A percentile compares a stretch with the other conserved stretches of the same genome.
Conservation (phyloP, 2,888 invertebrate species). For the Drosophila testacea region DNA sequence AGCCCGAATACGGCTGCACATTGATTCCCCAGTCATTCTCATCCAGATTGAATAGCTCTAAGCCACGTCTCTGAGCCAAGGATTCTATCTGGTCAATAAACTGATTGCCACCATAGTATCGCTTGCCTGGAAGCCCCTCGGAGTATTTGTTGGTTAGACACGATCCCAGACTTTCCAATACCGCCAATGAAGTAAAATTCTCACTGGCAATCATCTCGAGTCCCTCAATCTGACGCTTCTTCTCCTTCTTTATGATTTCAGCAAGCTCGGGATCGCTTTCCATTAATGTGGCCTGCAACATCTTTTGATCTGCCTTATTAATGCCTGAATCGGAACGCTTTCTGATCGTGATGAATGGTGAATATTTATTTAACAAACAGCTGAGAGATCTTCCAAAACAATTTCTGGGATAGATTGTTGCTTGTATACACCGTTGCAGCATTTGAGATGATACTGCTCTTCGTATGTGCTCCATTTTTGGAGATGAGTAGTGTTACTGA, state of each 20-base stretch:
- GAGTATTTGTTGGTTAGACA: slow-evolving; percentile 98
- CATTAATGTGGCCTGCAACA: slow-evolving; percentile 88
- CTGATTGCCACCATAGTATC: slow-evolving; percentile 98
- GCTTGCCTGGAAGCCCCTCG: slow-evolving; percentile 95
- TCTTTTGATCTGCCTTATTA: slow-evolving; percentile 80
- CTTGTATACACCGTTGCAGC: slow-evolving; percentile 7
- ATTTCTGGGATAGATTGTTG: not conserved
- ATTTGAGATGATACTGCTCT: not conserved
- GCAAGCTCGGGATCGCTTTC: slow-evolving; percentile 96
- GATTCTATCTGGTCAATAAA: slow-evolving; percentile 96
- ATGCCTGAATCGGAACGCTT: not conserved
- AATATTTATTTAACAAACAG: not conserved
- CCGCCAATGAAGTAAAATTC: slow-evolving; percentile 96
- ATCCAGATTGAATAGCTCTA: slow-evolving; percentile 92
- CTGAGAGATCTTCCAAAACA: not conserved
- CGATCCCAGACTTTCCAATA: slow-evolving; percentile 94
- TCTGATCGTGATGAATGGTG: not conserved
- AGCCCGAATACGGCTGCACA: slow-evolving; percentile 98
- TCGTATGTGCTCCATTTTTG: not conserved
- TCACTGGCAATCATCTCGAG: slow-evolving; percentile 99
- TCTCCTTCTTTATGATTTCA: slow-evolving; percentile 93
- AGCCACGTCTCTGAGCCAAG: slow-evolving; percentile 93
- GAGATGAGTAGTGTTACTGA: no score
- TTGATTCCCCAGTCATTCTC: slow-evolving; percentile 98
- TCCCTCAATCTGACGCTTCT: slow-evolving; percentile 92